phyloP scores from a whole-genome alignment of 2,888 invertebrate species.

The Ichneumon xanthorius region DNA sequence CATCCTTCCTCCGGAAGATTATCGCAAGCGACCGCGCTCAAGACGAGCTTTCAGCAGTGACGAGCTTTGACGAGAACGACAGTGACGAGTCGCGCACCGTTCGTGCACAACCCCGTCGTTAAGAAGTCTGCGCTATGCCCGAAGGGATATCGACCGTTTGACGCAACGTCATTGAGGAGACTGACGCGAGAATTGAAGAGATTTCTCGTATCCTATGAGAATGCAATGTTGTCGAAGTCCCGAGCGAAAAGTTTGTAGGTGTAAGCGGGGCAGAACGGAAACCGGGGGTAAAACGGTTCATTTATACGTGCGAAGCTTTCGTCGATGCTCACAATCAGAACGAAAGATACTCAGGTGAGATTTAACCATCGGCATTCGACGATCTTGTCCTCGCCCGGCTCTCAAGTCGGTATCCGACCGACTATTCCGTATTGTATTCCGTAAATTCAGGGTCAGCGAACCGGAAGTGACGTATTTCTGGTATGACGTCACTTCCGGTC shows the following conservation, averaged over 20 bases:
- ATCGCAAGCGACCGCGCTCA: slow-evolving; percentile 73
- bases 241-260: slow-evolving; percentile 39
- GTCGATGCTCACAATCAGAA: too few species aligned
- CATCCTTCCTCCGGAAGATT: slow-evolving; percentile 71
- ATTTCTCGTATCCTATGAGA: slow-evolving; percentile 68
- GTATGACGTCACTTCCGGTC: too few species aligned
- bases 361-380: too few species aligned
- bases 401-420: too few species aligned
- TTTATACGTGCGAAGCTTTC: background rate
- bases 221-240: slow-evolving; percentile 58
- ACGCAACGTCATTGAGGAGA: slow-evolving; percentile 43
- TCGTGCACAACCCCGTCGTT: slow-evolving; percentile 41
- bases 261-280: background rate
- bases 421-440: too few species aligned
- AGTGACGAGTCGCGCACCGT: slow-evolving; percentile 52
- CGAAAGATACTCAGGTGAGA: too few species aligned
- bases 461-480: too few species aligned
- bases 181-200: slow-evolving; percentile 58
- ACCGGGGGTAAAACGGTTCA: background rate
- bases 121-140: slow-evolving; percentile 10
- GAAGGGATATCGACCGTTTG: slow-evolving; percentile 57
- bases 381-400: too few species aligned
- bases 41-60: slow-evolving; percentile 71
- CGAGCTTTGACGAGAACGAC: slow-evolving; percentile 50
- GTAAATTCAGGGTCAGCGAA: too few species aligned